A percentile compares a stretch with the other conserved stretches of the same genome.
These are phyloP conservation scores for Keiferia lycopersicella DNA, from an alignment of 2,888 invertebrate species.

Conservation along the genomic window DNA sequence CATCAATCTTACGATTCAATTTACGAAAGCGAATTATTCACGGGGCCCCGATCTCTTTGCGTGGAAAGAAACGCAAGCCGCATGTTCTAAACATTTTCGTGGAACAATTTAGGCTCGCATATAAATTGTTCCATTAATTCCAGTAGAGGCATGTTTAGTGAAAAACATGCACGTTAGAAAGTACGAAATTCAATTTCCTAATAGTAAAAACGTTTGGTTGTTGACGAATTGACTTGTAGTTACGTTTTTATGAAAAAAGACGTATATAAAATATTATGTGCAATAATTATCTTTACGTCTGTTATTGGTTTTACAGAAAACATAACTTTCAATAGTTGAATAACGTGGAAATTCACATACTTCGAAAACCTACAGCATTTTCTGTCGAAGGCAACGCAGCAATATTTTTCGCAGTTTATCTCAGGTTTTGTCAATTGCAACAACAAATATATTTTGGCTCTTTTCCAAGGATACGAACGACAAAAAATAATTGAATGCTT, in stretches of 20 bases:
- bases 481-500: background rate
- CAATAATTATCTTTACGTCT: too few relatives aligned
- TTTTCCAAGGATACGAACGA: conserved; percentile 10
- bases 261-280: too few relatives aligned
- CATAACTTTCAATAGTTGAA: too few relatives aligned
- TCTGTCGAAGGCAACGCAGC: background rate
- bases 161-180: background rate
- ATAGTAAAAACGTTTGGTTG: too few relatives aligned
- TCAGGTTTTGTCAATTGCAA: conserved; percentile 16
- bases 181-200: background rate
- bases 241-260: too few relatives aligned
- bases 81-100: conserved; percentile 7
- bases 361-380: too few relatives aligned
- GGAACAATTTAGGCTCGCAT: conserved; percentile 13
- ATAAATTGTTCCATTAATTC: conserved; percentile 24
- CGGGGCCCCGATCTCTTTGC: conserved; percentile 1
- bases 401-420: conserved; percentile 17
- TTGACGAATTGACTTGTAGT: background rate
- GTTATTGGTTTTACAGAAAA: too few relatives aligned
- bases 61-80: conserved; percentile 4
- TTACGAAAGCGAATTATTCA: conserved; percentile 19
- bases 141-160: background rate
- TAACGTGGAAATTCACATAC: too few relatives aligned
- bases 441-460: conserved; percentile 22
- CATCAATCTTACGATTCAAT: conserved; percentile 15